A percentile compares a stretch with the other conserved stretches of the same genome.
Evolutionary conservation across 2,797 vertebrate species (phyloP).

Genomic region (Ptychobarbus kaznakovi): DNA sequence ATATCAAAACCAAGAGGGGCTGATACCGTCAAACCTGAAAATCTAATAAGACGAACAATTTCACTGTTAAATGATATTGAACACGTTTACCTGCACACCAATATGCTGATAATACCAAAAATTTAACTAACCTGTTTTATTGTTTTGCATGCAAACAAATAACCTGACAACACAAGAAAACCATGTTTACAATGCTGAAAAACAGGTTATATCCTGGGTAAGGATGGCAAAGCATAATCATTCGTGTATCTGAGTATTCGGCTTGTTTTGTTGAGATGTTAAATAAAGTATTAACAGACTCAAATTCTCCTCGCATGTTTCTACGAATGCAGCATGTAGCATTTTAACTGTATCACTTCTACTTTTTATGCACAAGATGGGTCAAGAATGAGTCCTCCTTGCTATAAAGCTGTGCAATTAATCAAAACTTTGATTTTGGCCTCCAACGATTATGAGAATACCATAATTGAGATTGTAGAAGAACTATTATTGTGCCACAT

Average conservation of each 20-base stretch:
- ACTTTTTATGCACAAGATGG: background rate
- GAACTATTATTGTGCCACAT: background rate
- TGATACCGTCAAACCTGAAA: background rate
- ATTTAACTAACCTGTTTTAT: background rate
- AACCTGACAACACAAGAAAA: background rate
- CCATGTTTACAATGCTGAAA: background rate
- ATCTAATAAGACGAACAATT: background rate
- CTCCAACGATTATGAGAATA: background rate
- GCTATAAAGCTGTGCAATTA: background rate
- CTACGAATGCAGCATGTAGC: too few species aligned
- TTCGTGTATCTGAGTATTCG: background rate
- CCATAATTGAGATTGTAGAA: background rate
- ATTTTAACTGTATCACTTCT: background rate
- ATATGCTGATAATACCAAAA: background rate
- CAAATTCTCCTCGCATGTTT: background rate
- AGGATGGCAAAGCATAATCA: background rate
- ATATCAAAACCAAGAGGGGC: conserved; percentile 59
- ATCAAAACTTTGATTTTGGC: background rate
- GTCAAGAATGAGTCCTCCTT: background rate
- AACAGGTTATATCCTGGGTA: background rate
- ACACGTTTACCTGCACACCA: background rate
- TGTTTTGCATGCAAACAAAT: background rate
- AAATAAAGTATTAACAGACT: background rate
- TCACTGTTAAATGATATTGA: background rate
- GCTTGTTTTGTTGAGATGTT: background rate